Percentiles rank a stretch among this genome's conserved stretches.
phyloP scores from a whole-genome alignment of 2,888 invertebrate species.

The Clivina fossor region DNA sequence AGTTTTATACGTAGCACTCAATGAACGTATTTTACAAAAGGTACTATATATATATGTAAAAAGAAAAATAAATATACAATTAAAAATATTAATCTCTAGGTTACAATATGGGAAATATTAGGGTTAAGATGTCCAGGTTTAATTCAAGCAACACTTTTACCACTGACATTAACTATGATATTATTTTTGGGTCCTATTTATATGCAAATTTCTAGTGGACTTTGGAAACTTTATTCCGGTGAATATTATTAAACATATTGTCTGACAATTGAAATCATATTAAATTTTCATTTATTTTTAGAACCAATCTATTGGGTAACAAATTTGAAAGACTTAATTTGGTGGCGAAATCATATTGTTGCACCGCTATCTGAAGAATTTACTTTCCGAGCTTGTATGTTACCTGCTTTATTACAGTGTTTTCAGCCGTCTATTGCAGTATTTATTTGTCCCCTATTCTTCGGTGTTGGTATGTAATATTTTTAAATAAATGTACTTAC shows the following conservation, averaged over 20 bases:
- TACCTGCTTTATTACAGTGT: constrained; percentile 84
- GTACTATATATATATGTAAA: constrained; percentile 46
- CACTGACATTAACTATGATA: constrained; percentile 75
- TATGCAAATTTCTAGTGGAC: constrained; percentile 69
- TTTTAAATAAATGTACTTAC: background rate
- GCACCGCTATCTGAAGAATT: constrained; percentile 95
- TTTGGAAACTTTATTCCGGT: constrained; percentile 71
- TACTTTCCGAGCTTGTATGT: constrained; percentile 93
- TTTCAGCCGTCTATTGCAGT: constrained; percentile 74
- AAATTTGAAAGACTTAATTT: constrained; percentile 72
- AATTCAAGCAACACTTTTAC: constrained; percentile 70
- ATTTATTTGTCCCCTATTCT: constrained; percentile 85
- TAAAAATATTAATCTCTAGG: constrained; percentile 51
- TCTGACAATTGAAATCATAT: background rate
- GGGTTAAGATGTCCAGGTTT: constrained; percentile 77
- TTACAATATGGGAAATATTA: constrained; percentile 67
- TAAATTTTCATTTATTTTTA: constrained; percentile 47
- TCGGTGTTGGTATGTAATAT: constrained; percentile 73
- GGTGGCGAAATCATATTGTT: constrained; percentile 86
- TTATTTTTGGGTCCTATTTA: constrained; percentile 83
- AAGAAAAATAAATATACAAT: constrained; percentile 15
- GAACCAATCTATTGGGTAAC: constrained; percentile 73
- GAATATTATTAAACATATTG: constrained; percentile 41
- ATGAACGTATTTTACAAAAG: constrained; percentile 62
- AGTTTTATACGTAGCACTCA: constrained; percentile 73